These are phyloP conservation scores for Drosophila colorata DNA, from an alignment of 2,888 invertebrate species.

Conservation along the genomic window DNA sequence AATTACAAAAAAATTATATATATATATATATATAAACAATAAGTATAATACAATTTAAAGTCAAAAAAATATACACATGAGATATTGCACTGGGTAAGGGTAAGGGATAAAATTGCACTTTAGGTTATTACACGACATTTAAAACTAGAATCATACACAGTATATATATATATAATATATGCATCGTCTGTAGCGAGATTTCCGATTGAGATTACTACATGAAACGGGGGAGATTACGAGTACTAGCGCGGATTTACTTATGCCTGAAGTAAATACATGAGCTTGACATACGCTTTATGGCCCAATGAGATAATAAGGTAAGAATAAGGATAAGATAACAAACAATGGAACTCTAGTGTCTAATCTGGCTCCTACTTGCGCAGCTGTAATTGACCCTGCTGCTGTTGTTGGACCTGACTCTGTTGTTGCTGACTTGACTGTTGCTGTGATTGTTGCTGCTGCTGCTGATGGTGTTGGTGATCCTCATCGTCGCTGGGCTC, in stretches of 20 bases:
- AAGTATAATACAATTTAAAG: conserved; percentile 21
- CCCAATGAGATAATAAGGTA: conserved; percentile 59
- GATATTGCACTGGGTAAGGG: conserved; percentile 59
- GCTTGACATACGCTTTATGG: conserved; percentile 63
- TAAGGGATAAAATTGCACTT: conserved; percentile 67
- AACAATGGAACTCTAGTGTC: conserved; percentile 46
- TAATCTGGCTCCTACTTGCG: conserved; percentile 65
- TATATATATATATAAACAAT: conserved; percentile 13
- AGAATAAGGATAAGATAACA: conserved; percentile 68
- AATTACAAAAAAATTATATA: conserved; percentile 19
- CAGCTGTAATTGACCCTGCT: conserved; percentile 70
- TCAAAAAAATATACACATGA: conserved; percentile 31
- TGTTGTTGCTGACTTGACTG: conserved; percentile 51
- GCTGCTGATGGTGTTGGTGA: conserved; percentile 85
- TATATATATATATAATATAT: conserved; percentile 32
- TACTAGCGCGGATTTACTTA: conserved; percentile 42
- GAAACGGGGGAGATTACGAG: conserved; percentile 45
- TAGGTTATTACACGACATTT: conserved; percentile 53
- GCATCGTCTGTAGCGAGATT: conserved; percentile 45
- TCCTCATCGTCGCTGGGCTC: conserved; percentile 89
- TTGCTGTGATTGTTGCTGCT: conserved; percentile 60
- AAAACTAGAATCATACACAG: conserved; percentile 55
- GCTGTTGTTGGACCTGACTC: conserved; percentile 48
- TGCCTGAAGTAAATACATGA: conserved; percentile 37
- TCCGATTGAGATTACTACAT: conserved; percentile 52